Percentiles rank a stretch among this genome's conserved stretches.
Conservation (phyloP, 2,888 invertebrate species). For the Chrysodeixis includens region DNA sequence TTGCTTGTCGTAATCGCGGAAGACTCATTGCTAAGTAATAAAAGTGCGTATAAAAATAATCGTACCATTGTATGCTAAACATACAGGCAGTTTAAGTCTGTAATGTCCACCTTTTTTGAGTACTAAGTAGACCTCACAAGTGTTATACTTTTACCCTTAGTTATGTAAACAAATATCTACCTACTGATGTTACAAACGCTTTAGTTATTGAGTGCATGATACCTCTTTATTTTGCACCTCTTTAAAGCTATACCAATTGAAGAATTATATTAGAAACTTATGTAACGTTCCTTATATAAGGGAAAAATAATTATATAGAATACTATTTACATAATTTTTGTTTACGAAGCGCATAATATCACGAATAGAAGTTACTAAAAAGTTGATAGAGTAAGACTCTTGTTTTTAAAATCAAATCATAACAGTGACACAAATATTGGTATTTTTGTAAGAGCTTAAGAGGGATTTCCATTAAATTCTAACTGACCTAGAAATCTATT, state of each 20-base stretch:
- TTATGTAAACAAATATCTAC: constrained; percentile 8
- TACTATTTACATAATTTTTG: no score
- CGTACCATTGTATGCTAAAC: constrained; percentile 84
- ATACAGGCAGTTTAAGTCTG: constrained; percentile 73
- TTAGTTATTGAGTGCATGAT: not conserved
- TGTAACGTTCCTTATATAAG: no score
- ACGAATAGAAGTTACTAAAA: no score
- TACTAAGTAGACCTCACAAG: constrained; percentile 85
- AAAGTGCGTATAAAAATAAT: constrained; percentile 75
- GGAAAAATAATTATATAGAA: no score
- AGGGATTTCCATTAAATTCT: not conserved
- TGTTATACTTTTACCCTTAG: constrained; percentile 26
- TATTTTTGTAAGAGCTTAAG: not conserved
- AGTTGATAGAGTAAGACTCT: not conserved
- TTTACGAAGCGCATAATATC: no score
- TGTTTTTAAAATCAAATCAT: not conserved
- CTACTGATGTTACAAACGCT: not conserved
- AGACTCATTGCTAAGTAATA: constrained; percentile 66
- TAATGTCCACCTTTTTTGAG: constrained; percentile 78
- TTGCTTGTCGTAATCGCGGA: constrained; percentile 51
- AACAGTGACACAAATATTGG: not conserved
- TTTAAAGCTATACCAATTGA: no score
- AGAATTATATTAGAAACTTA: no score
- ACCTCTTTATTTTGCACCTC: not conserved
- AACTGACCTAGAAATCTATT: constrained; percentile 37